A percentile compares a stretch with the other conserved stretches of the same genome.
phyloP scores from a whole-genome alignment of 1,140 invertebrate species.

The Aphaenogaster ashmeadi region DNA sequence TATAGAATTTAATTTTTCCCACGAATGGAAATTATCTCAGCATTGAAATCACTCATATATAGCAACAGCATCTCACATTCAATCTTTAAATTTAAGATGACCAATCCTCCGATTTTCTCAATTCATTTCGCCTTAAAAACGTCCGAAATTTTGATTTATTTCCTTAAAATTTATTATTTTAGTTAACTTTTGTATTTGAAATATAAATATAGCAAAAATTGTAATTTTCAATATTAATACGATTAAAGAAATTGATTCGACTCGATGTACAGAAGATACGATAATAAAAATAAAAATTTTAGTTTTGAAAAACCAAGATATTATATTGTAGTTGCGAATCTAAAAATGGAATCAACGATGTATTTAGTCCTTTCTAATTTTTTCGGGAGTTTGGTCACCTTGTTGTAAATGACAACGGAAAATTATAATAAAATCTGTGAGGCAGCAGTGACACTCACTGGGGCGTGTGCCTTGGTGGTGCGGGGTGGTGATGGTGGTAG shows the following conservation, averaged over 20 bases:
- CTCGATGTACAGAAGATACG: not conserved
- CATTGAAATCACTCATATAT: not conserved
- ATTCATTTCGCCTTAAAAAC: not conserved
- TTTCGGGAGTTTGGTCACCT: not conserved
- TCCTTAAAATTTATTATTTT: not conserved
- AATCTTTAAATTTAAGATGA: slow-evolving; percentile 11
- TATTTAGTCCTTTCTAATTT: not conserved
- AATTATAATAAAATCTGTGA: slow-evolving; percentile 79
- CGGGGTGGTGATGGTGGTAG: slow-evolving; percentile 89
- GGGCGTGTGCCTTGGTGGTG: slow-evolving; percentile 88
- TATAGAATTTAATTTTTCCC: not conserved
- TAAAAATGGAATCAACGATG: not conserved
- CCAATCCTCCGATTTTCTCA: not conserved
- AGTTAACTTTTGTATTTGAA: not conserved
- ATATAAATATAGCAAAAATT: not conserved
- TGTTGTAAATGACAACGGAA: slow-evolving; percentile 30
- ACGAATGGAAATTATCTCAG: not conserved
- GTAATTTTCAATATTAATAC: not conserved
- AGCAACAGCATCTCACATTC: slow-evolving; percentile 1
- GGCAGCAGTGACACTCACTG: slow-evolving; percentile 88
- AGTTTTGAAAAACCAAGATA: not conserved
- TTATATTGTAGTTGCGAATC: not conserved
- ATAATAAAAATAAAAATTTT: not conserved
- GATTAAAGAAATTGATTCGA: not conserved
- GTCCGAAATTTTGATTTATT: not conserved